phyloP scores from a whole-genome alignment of 2,113 vertebrate species.

The Psophia crepitans region DNA sequence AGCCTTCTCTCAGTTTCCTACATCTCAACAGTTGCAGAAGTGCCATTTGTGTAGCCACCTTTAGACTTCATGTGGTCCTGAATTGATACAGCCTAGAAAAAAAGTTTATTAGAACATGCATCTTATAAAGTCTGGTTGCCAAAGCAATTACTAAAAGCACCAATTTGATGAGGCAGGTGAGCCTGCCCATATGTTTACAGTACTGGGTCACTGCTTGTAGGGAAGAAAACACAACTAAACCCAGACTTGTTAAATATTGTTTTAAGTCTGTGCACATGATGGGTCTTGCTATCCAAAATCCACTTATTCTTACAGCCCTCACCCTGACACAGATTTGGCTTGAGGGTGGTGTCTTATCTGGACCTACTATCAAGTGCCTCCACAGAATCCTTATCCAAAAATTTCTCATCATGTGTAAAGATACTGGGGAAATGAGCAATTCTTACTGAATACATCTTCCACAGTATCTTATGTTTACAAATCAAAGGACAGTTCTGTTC shows the following conservation, averaged over 20 bases:
- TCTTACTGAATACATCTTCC: neutral
- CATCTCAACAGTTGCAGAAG: constrained; percentile 74
- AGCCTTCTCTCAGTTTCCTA: constrained; percentile 66
- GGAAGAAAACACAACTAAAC: neutral
- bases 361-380: neutral
- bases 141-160: neutral
- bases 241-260: neutral
- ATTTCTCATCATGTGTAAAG: neutral
- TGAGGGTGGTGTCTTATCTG: neutral
- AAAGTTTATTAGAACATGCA: neutral
- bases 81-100: constrained; percentile 77
- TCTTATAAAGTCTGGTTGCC: neutral
- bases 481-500: neutral
- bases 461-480: neutral
- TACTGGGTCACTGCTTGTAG: neutral
- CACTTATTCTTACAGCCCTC: neutral
- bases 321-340: neutral
- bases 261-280: neutral
- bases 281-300: neutral
- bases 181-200: neutral
- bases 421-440: neutral
- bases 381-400: neutral
- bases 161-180: neutral
- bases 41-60: constrained; percentile 80
- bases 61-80: constrained; percentile 90